Evolutionary conservation across 2,797 vertebrate species (phyloP).

Genomic region (Mycteria americana): DNA sequence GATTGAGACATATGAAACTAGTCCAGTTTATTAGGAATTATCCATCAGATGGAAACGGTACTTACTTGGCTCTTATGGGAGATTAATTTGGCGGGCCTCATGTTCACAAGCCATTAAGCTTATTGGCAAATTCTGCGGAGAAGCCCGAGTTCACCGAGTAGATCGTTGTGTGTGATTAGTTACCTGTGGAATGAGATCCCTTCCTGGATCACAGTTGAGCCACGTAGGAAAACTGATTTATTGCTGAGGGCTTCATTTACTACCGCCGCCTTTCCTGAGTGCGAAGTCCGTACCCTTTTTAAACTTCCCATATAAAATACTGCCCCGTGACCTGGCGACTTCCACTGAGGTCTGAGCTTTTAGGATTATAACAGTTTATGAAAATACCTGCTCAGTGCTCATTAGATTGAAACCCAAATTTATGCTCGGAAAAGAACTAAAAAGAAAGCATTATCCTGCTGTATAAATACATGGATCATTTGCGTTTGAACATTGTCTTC

Average conservation of each 20-base stretch:
- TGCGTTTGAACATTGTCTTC: not conserved
- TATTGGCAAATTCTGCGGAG: not conserved
- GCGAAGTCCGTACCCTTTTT: not conserved
- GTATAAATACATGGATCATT: not conserved
- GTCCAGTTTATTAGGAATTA: not conserved
- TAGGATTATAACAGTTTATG: not conserved
- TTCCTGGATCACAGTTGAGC: not conserved
- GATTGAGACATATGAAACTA: not conserved
- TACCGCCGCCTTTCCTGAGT: not conserved
- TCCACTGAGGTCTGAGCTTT: not conserved
- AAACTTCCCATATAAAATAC: not conserved
- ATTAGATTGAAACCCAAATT: not conserved
- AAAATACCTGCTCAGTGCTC: not conserved
- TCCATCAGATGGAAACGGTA: not conserved
- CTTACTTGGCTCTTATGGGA: not conserved
- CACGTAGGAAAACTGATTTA: not conserved
- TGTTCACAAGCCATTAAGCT: not conserved
- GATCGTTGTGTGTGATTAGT: not conserved
- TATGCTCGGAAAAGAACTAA: not conserved
- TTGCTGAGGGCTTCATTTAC: not conserved
- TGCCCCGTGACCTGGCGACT: not conserved
- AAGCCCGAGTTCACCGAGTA: not conserved
- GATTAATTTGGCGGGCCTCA: not conserved
- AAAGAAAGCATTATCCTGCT: not conserved
- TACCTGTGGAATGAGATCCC: not conserved